phyloP scores from a whole-genome alignment of 2,888 invertebrate species.

The Catocala sponsa region DNA sequence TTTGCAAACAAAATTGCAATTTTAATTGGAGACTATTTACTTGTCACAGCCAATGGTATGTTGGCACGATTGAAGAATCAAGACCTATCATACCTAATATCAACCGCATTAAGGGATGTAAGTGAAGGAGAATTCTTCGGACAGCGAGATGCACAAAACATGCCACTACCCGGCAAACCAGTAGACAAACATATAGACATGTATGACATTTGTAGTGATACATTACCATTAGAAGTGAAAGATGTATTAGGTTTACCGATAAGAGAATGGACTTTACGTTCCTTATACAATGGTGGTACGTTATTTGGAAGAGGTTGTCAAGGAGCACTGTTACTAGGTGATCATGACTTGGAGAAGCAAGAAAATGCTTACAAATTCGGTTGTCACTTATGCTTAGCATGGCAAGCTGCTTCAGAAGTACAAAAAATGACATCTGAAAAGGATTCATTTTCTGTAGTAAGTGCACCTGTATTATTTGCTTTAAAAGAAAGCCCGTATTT shows the following conservation, averaged over 20 bases:
- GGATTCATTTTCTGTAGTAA: constrained; percentile 90
- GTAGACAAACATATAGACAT: constrained; percentile 56
- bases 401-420: constrained; percentile 90
- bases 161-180: constrained; percentile 91
- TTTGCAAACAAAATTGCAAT: constrained; percentile 96
- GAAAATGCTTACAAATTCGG: constrained; percentile 93
- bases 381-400: constrained; percentile 93
- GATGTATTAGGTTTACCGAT: constrained; percentile 86
- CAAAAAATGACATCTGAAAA: constrained; percentile 84
- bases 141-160: constrained; percentile 91
- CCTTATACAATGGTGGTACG: constrained; percentile 91
- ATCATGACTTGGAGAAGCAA: constrained; percentile 90
- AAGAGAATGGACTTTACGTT: constrained; percentile 91
- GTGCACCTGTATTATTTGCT: constrained; percentile 95
- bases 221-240: constrained; percentile 73
- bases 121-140: constrained; percentile 95
- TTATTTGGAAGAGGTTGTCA: constrained; percentile 92
- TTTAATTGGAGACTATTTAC: constrained; percentile 94
- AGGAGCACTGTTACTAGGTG: constrained; percentile 92
- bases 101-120: constrained; percentile 93
- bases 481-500: constrained; percentile 91
- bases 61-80: constrained; percentile 91
- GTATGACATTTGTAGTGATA: constrained; percentile 72
- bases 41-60: constrained; percentile 94
- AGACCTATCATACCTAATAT: constrained; percentile 94